Evolutionary conservation across 2,113 vertebrate species (phyloP).

Genomic region (Sitta europaea): DNA sequence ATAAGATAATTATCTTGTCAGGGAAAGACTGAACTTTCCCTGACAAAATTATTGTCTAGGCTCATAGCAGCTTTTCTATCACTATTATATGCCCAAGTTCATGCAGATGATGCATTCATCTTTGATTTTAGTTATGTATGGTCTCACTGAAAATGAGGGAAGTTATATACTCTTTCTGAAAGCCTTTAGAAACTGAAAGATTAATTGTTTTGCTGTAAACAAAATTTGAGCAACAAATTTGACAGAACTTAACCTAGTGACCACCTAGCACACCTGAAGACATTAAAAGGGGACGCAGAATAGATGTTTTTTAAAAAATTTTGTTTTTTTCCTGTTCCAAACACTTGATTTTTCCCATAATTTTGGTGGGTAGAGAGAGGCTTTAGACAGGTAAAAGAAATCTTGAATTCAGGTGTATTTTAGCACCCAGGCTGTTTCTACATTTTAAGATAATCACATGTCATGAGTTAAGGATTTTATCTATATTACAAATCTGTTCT

Average conservation of each 20-base stretch:
- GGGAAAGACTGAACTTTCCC: background rate
- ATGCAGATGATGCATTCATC: background rate
- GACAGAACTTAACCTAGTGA: background rate
- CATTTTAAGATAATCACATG: background rate
- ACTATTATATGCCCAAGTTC: background rate
- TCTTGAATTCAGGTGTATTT: background rate
- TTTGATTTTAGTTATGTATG: background rate
- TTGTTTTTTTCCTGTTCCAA: background rate
- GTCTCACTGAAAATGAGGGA: background rate
- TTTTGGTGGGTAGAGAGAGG: background rate
- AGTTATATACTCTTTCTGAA: background rate
- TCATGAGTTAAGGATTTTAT: conserved; percentile 23
- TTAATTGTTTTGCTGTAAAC: background rate
- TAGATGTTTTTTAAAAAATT: background rate
- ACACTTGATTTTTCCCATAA: background rate
- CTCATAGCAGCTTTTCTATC: background rate
- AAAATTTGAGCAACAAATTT: background rate
- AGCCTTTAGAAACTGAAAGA: background rate
- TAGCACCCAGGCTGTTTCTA: background rate
- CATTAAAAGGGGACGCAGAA: background rate
- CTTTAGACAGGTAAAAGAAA: background rate
- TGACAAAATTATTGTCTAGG: background rate
- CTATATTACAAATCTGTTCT: conserved; percentile 37
- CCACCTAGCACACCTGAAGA: background rate
- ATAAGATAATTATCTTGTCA: background rate